Conservation (phyloP, 2,797 vertebrate species). For the Austrolebias charrua region DNA sequence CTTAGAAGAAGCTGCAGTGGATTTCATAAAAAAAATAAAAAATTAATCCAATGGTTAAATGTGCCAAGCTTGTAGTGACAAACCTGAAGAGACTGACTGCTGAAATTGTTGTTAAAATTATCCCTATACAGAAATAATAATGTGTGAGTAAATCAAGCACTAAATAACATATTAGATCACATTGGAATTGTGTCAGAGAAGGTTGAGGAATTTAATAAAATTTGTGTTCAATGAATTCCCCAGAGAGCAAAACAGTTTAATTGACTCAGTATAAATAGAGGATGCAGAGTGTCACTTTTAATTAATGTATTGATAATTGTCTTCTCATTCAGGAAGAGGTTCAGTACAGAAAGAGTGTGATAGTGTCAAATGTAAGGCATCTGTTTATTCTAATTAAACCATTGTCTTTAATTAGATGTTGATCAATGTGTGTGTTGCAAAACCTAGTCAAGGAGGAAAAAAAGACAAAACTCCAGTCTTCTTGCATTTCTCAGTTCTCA, state of each 20-base stretch:
- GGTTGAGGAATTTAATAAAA: too few species aligned
- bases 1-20: too few species aligned
- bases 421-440: constrained; percentile 18
- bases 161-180: too few species aligned
- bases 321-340: constrained; percentile 14
- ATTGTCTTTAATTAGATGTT: constrained; percentile 43
- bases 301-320: constrained; percentile 51
- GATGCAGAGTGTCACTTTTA: constrained; percentile 48
- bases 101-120: too few species aligned
- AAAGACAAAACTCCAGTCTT: background rate
- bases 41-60: too few species aligned
- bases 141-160: too few species aligned
- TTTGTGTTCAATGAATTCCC: constrained; percentile 2
- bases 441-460: background rate
- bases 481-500: constrained; percentile 5
- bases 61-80: too few species aligned
- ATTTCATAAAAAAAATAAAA: too few species aligned
- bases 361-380: constrained; percentile 11
- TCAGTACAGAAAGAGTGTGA: constrained; percentile 13
- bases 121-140: too few species aligned
- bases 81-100: too few species aligned
- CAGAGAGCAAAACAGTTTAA: constrained; percentile 13
- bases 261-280: constrained; percentile 31
- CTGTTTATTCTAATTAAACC: constrained; percentile 33
- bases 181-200: too few species aligned